Conservation (phyloP, 2,797 vertebrate genomes). For the Sebastes cheni region DNA sequence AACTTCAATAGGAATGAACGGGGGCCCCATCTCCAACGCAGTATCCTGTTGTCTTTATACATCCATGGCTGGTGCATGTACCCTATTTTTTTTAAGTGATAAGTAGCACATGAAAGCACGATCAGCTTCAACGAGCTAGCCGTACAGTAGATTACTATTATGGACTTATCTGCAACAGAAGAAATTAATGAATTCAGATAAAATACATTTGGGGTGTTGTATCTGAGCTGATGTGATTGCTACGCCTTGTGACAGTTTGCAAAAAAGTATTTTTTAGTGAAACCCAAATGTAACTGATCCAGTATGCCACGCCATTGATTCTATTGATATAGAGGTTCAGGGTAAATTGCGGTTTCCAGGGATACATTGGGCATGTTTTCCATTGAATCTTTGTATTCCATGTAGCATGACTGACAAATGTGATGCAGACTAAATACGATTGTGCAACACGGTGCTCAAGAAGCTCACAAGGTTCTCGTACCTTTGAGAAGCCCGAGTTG, state of each 20-base stretch:
- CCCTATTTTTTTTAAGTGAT: neutral
- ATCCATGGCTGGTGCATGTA: neutral
- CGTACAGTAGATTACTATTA: neutral
- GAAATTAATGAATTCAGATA: neutral
- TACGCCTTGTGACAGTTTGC: neutral
- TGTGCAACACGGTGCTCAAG: neutral
- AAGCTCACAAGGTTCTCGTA: conserved; percentile 41
- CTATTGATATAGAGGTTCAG: neutral
- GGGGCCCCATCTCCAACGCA: too few species aligned
- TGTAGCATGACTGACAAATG: neutral
- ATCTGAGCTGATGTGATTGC: neutral
- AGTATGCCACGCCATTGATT: neutral
- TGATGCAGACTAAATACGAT: neutral
- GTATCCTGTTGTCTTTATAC: too few species aligned
- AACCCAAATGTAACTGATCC: neutral
- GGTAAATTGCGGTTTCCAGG: neutral
- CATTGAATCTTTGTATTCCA: neutral
- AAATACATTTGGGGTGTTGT: neutral
- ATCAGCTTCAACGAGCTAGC: neutral
- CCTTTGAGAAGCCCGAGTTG: conserved; percentile 85
- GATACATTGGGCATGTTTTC: neutral
- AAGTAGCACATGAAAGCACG: neutral
- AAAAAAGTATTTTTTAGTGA: neutral
- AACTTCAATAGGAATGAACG: too few species aligned
- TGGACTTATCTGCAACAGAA: neutral